Base-by-base conservation (phyloP, 2,888 invertebrate species). In the Maniola hyperantus region DNA sequence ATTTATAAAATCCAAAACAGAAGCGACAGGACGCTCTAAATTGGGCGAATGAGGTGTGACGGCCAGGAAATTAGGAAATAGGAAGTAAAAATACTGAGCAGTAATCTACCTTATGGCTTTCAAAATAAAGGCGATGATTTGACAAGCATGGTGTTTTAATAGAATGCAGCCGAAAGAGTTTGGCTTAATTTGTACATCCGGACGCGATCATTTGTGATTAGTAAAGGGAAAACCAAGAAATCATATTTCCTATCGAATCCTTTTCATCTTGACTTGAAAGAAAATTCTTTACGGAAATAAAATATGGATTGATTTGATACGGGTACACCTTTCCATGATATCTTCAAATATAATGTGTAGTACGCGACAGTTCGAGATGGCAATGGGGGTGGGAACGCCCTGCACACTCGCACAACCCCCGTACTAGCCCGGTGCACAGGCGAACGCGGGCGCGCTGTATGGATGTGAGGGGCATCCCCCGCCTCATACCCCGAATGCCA, bases 31-130 rank as follows among this genome's bases (percentile, higher is more conserved):
- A 79, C 79, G 79, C 74, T 68, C 75, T 77, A 78, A 79, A 79
- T 79, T 80, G 77, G 75, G 72, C 70, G 79, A 80, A 80, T 79
- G 81, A 79, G 78, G 80, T 81, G 81, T 78, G 80, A 78, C 78
- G 76, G 65, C 69, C 63, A 83, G 88, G 88, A 85, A 86, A 85
- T 87, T 85, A 85, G 85, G 85, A 85, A 88, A 85, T 82, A 80
- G 82, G 83, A 83, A 83, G 82, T 69, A 63, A 67, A 46, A 54
- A 48, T 26, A 68, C 48, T 46, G 26, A 59, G 5, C 36, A 11
- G 72, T 50, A 69, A 55, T 71, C 50, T 71, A 73, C 73, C 71
- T 68, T 76, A 68, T 33, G 0, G 0, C 6, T 2, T 42, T 53
- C 15, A 48, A 1, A 26, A 72, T 74, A 76, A 65, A 48, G 66